These are phyloP conservation scores for Pocillopora meandrina DNA, from an alignment of 92 coral and sea anemone genomes.

Conservation along the genomic window DNA sequence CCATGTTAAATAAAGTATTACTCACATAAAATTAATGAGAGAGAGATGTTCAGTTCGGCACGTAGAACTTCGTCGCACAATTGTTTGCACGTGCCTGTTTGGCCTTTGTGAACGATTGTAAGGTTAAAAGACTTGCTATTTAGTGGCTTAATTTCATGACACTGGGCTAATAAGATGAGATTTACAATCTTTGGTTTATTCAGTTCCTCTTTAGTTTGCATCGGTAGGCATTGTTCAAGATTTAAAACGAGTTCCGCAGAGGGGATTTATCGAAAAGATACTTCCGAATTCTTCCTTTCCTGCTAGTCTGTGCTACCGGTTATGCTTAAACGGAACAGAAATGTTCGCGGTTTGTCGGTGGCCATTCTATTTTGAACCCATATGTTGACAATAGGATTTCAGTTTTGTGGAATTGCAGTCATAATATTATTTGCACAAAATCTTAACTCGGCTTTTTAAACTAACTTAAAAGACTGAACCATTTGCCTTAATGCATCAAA, in stretches of 20 bases:
- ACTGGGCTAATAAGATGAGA: slow-evolving; percentile 29
- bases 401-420: background rate
- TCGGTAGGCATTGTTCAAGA: background rate
- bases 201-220: slow-evolving; percentile 9
- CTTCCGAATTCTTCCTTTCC: too few relatives aligned
- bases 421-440: background rate
- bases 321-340: too few relatives aligned
- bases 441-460: background rate
- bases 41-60: background rate
- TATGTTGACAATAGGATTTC: background rate
- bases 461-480: background rate
- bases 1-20: too few relatives aligned
- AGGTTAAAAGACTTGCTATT: slow-evolving; percentile 3
- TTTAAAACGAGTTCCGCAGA: background rate
- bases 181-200: slow-evolving; percentile 21
- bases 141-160: slow-evolving; percentile 32
- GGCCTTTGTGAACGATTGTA: background rate
- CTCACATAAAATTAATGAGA: background rate
- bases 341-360: background rate
- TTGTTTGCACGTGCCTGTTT: background rate
- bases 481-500: background rate
- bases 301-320: too few relatives aligned
- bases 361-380: background rate
- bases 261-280: background rate
- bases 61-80: background rate